Evolutionary conservation across 2,797 vertebrate species (phyloP).

Genomic region (Loris lydekkerianus): DNA sequence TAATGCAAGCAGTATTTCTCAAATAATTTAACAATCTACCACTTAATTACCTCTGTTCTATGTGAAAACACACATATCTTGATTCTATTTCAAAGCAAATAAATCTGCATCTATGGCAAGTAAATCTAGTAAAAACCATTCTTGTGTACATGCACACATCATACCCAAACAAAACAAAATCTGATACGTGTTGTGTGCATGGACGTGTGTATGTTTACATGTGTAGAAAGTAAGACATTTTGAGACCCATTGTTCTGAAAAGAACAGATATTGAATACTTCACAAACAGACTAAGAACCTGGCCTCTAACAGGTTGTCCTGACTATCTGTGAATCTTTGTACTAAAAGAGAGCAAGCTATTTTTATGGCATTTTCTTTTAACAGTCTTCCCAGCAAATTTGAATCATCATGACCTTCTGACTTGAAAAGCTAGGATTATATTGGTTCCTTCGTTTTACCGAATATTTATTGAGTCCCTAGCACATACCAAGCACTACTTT

Average conservation of each 20-base stretch:
- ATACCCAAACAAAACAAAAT: not conserved
- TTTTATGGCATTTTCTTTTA: not conserved
- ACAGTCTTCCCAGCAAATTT: not conserved
- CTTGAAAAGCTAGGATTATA: not conserved
- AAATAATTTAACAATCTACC: not conserved
- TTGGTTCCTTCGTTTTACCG: not conserved
- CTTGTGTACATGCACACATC: not conserved
- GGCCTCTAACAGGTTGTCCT: not conserved
- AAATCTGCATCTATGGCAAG: not conserved
- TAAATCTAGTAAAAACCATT: not conserved
- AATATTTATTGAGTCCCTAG: not conserved
- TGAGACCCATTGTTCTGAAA: not conserved
- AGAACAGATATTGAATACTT: not conserved
- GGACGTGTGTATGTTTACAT: not conserved
- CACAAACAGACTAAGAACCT: not conserved
- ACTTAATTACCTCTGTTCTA: not conserved
- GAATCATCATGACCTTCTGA: not conserved
- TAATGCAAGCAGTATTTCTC: not conserved
- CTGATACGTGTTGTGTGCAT: not conserved
- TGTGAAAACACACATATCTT: not conserved
- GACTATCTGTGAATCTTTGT: not conserved
- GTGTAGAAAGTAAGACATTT: not conserved
- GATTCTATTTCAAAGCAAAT: constrained; percentile 1
- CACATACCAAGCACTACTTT: not conserved
- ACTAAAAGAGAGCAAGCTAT: not conserved